Evolutionary conservation across 2,113 vertebrate species (phyloP).

Genomic region (Trichechus manatus): DNA sequence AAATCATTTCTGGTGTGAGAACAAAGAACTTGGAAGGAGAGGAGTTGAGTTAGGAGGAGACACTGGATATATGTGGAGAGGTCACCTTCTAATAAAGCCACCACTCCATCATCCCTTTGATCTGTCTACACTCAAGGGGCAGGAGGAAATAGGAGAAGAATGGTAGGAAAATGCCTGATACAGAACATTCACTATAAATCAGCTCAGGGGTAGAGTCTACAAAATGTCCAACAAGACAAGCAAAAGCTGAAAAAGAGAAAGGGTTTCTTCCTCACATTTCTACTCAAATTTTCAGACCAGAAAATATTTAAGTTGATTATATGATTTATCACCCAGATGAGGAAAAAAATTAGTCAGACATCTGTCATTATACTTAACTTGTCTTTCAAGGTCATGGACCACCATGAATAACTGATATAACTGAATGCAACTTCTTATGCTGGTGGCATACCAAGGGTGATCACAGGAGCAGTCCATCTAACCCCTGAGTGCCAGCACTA

Average conservation of each 20-base stretch:
- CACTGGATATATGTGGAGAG: neutral
- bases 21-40: neutral
- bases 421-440: neutral
- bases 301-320: constrained; percentile 12
- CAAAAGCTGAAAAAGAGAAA: neutral
- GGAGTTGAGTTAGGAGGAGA: neutral
- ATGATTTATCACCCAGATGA: constrained; percentile 38
- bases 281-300: neutral
- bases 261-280: neutral
- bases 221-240: neutral
- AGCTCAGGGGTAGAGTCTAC: neutral
- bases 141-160: neutral
- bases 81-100: neutral
- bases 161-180: neutral
- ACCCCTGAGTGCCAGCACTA: neutral
- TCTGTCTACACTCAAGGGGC: neutral
- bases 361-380: neutral
- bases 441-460: neutral
- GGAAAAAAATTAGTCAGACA: constrained; percentile 1
- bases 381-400: neutral
- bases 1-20: neutral
- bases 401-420: neutral
- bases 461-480: neutral
- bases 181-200: neutral
- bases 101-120: neutral